Percentiles rank a stretch among this genome's conserved stretches.
These are phyloP conservation scores for Mobula hypostoma DNA, from an alignment of 2,113 vertebrate species.

Conservation along the genomic window DNA sequence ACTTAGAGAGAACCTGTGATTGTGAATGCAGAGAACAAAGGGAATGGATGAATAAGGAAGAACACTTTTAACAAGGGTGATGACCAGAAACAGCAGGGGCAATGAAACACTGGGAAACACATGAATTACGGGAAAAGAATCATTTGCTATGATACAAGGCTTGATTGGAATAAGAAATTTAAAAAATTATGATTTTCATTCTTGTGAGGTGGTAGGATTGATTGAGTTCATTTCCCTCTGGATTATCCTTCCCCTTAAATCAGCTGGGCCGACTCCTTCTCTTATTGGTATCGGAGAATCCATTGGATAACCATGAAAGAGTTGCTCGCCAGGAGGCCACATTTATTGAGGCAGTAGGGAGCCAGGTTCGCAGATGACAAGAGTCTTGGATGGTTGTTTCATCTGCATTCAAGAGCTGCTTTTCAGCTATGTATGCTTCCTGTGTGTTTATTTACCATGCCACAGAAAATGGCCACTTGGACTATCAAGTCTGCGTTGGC, in stretches of 20 bases:
- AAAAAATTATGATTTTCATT: no score
- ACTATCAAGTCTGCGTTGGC: no score
- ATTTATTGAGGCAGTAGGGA: neutral
- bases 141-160: neutral
- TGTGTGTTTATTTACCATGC: no score
- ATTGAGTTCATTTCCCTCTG: no score
- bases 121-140: neutral
- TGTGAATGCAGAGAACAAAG: neutral
- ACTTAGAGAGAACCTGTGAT: neutral
- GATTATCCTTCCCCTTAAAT: no score
- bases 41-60: neutral
- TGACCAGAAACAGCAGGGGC: neutral
- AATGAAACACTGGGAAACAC: neutral
- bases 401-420: neutral
- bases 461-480: neutral
- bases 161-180: neutral
- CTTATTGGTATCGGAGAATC: no score
- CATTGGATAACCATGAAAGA: neutral
- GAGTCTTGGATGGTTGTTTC: neutral
- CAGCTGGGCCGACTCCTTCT: no score
- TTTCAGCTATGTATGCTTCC: neutral
- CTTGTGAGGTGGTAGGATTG: no score
- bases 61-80: neutral
- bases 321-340: neutral
- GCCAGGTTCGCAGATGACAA: neutral